These are phyloP conservation scores for Neoitamus cyanurus DNA, from an alignment of 2,888 invertebrate species.

Conservation along the genomic window DNA sequence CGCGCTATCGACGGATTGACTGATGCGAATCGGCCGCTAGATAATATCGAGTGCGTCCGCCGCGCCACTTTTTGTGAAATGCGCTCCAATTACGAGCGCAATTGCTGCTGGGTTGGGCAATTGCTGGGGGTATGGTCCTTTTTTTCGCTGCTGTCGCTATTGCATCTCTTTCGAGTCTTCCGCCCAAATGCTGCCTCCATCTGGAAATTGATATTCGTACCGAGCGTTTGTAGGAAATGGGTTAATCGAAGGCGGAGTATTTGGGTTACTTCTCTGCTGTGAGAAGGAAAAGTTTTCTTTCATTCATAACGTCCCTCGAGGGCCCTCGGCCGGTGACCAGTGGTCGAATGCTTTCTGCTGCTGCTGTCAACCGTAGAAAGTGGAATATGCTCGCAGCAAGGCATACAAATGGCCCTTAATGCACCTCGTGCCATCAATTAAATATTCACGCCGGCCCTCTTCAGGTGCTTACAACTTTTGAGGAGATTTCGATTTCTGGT, in stretches of 20 bases:
- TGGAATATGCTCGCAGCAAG: conserved; percentile 7
- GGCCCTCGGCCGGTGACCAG: not conserved
- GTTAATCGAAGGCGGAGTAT: conserved; percentile 41
- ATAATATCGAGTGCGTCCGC: not conserved
- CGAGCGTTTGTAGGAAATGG: conserved; percentile 31
- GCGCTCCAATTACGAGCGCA: conserved; percentile 2
- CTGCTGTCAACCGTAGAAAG: conserved; percentile 25
- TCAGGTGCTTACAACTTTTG: not conserved
- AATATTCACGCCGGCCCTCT: not conserved
- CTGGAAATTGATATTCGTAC: conserved; percentile 29
- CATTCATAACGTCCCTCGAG: not conserved
- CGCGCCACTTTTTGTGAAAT: conserved; percentile 5
- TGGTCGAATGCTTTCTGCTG: not conserved
- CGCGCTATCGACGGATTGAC: conserved; percentile 7
- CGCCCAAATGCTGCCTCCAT: not conserved
- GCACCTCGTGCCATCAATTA: not conserved
- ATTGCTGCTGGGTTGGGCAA: not conserved
- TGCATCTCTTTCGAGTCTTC: not conserved
- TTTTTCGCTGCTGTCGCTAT: not conserved
- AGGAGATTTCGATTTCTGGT: conserved; percentile 17
- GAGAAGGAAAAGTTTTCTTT: conserved; percentile 36
- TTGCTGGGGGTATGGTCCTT: not conserved
- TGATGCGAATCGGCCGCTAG: not conserved
- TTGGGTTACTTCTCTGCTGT: conserved; percentile 37
- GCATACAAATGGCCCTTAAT: conserved; percentile 34